Conservation (phyloP, 1,140 invertebrate genomes). For the Grapholita molesta region DNA sequence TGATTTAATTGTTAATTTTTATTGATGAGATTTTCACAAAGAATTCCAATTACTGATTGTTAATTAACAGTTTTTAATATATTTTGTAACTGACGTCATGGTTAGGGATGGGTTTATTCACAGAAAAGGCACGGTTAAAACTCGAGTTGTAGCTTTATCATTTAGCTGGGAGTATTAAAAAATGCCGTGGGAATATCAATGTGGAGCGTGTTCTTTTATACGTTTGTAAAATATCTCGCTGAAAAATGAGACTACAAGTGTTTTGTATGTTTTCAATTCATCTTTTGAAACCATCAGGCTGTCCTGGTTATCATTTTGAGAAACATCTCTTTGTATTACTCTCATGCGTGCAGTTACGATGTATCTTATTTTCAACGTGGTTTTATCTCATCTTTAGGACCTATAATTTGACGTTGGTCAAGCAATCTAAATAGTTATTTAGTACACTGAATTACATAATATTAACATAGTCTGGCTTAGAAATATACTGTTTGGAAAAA, state of each 20-base stretch:
- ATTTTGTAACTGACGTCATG: background rate
- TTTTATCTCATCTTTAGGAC: too few species aligned
- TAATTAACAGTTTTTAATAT: background rate
- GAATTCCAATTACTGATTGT: conserved; percentile 8
- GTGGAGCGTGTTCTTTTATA: background rate
- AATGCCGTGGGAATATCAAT: background rate
- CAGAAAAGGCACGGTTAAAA: background rate
- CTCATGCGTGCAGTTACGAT: conserved; percentile 28
- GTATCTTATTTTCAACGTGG: conserved; percentile 17
- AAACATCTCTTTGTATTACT: conserved; percentile 5
- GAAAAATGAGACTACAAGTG: background rate
- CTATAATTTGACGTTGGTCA: too few species aligned
- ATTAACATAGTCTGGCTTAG: too few species aligned
- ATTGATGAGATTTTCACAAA: conserved; percentile 12
- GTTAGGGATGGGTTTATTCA: background rate
- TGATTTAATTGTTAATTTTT: conserved; percentile 35
- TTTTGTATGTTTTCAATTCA: background rate
- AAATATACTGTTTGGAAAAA: too few species aligned
- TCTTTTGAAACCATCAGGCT: background rate
- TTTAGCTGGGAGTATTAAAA: background rate
- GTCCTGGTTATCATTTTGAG: background rate
- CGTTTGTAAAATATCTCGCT: background rate
- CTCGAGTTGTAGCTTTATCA: background rate
- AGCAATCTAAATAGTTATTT: too few species aligned
- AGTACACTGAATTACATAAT: too few species aligned